phyloP scores from a whole-genome alignment of 2,113 vertebrate species.

The Scomber colias region DNA sequence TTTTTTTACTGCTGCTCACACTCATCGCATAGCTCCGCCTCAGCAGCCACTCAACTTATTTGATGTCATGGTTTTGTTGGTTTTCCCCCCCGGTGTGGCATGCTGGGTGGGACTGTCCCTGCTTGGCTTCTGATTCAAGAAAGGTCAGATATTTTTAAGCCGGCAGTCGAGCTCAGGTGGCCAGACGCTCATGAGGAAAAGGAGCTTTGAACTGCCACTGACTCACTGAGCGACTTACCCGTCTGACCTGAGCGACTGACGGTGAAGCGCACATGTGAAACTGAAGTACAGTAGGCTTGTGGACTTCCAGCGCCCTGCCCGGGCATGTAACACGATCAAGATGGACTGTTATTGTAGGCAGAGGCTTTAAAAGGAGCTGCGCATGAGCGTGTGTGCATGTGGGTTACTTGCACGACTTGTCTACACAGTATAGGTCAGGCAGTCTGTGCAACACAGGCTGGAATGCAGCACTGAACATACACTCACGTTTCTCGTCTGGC shows the following conservation, averaged over 20 bases:
- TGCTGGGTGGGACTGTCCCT: constrained; percentile 58
- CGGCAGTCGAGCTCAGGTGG: constrained; percentile 56
- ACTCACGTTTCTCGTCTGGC: constrained; percentile 68
- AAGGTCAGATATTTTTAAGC: constrained; percentile 74
- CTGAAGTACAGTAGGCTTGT: constrained; percentile 55
- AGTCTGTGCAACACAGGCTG: constrained; percentile 54
- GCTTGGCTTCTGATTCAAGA: constrained; percentile 41
- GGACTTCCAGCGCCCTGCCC: constrained; percentile 55
- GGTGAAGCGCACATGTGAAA: constrained; percentile 42
- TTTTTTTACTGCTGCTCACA: constrained; percentile 49
- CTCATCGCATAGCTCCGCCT: constrained; percentile 62
- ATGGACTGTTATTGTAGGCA: constrained; percentile 61
- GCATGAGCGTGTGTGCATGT: constrained; percentile 34
- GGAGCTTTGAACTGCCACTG: constrained; percentile 46
- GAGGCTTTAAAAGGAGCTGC: constrained; percentile 50
- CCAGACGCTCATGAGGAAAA: constrained; percentile 18
- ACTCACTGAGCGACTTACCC: constrained; percentile 29
- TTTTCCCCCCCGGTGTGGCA: constrained; percentile 61
- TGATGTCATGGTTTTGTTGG: constrained; percentile 71
- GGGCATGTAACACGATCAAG: constrained; percentile 63
- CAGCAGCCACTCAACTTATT: constrained; percentile 60
- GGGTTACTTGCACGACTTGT: constrained; percentile 62
- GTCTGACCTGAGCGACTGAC: constrained; percentile 40
- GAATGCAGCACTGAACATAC: constrained; percentile 74
- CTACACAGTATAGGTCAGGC: constrained; percentile 70